Evolutionary conservation across 2,113 vertebrate species (phyloP).

Genomic region (Amphiprion ocellaris): DNA sequence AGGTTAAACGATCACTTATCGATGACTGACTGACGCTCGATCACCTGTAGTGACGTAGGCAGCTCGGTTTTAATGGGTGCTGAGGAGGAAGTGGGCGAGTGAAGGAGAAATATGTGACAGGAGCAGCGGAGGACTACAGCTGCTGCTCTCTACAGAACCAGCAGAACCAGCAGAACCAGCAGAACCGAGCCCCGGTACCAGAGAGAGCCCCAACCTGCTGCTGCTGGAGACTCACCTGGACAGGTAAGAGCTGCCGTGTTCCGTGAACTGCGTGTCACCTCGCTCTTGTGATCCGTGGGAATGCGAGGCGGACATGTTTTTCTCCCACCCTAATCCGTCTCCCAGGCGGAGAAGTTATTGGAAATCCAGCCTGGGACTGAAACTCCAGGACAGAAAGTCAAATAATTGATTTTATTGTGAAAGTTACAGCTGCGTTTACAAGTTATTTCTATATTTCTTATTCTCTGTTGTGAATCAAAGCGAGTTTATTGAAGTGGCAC

Average conservation of each 20-base stretch:
- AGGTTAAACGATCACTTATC: background rate
- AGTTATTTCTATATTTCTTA: no score
- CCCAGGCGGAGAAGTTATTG: constrained; percentile 1
- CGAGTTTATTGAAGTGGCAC: no score
- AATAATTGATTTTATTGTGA: background rate
- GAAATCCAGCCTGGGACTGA: background rate
- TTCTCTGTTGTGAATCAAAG: background rate
- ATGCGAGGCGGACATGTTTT: constrained; percentile 76
- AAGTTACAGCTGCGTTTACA: background rate
- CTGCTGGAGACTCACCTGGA: no score
- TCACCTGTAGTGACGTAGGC: constrained; percentile 80
- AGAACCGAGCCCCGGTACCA: background rate
- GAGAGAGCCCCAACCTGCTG: background rate
- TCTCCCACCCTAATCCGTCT: constrained; percentile 62
- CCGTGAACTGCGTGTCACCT: constrained; percentile 26
- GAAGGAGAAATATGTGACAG: constrained; percentile 27
- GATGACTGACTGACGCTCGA: constrained; percentile 41
- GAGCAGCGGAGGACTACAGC: constrained; percentile 28
- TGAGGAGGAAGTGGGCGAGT: constrained; percentile 64
- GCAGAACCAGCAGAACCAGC: background rate
- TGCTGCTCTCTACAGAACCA: background rate
- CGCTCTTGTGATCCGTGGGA: constrained; percentile 56
- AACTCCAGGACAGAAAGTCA: background rate
- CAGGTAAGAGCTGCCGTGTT: background rate
- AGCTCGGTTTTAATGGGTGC: constrained; percentile 37